Percentiles rank a stretch among this genome's conserved stretches.
Evolutionary conservation across 2,888 invertebrate genomes (phyloP).

Genomic region (Crocallis elinguaria): DNA sequence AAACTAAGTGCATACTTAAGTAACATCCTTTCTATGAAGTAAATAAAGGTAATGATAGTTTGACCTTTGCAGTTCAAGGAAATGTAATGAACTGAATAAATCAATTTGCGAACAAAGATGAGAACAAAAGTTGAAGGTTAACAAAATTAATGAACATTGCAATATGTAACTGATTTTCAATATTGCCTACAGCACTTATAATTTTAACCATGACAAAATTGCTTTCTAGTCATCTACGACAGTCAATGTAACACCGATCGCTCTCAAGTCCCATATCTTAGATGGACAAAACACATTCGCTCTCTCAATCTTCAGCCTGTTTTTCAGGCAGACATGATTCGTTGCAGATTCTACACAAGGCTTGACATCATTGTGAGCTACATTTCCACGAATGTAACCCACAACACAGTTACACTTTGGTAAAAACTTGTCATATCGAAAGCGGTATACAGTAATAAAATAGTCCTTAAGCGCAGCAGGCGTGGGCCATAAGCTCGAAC

Average conservation of each 20-base stretch:
- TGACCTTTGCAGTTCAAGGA: conserved; percentile 27
- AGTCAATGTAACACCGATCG: no score
- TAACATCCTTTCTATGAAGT: conserved; percentile 26
- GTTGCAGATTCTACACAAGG: neutral
- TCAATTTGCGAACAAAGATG: conserved; percentile 23
- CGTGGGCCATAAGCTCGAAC: conserved; percentile 44
- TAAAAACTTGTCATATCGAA: conserved; percentile 3
- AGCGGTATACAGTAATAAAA: conserved; percentile 31
- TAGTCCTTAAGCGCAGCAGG: conserved; percentile 38
- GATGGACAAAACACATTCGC: no score
- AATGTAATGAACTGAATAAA: conserved; percentile 17
- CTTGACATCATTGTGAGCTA: neutral
- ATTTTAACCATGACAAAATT: no score
- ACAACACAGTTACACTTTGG: neutral
- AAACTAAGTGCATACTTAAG: conserved; percentile 17
- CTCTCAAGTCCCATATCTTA: no score
- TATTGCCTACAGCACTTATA: no score
- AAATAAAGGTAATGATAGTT: conserved; percentile 5
- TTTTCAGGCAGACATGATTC: no score
- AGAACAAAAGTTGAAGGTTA: conserved; percentile 9
- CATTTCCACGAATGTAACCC: conserved; percentile 6
- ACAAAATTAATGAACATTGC: no score
- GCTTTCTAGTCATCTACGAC: no score
- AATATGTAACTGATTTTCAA: no score
- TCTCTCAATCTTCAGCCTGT: no score